Conservation (phyloP, 2,113 vertebrate genomes). For the Rhombomys opimus region DNA sequence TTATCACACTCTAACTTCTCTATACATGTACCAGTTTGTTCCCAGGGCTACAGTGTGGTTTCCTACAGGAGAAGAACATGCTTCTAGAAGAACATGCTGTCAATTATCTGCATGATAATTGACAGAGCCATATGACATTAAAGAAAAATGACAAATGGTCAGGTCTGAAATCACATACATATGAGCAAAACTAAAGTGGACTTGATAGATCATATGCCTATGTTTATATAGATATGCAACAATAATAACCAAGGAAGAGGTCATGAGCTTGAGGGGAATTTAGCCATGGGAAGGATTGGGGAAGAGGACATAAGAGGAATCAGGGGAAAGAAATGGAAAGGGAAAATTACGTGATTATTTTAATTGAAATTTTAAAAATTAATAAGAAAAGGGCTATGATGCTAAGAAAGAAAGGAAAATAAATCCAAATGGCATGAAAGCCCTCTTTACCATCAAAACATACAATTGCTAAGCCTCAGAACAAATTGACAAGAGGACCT, state of each 20-base stretch:
- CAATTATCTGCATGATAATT: not conserved
- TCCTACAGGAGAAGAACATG: not conserved
- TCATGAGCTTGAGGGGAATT: too few relatives aligned
- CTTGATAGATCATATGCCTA: not conserved
- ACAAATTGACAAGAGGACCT: not conserved
- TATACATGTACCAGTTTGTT: not conserved
- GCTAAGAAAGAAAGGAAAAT: constrained; percentile 5
- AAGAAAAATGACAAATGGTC: not conserved
- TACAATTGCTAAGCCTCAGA: not conserved
- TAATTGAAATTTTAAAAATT: not conserved
- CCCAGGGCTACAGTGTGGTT: not conserved
- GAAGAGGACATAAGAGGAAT: too few relatives aligned
- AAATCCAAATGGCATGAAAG: not conserved
- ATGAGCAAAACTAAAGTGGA: not conserved
- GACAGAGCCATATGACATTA: not conserved
- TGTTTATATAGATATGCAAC: not conserved
- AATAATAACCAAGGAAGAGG: not conserved
- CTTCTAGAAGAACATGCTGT: not conserved
- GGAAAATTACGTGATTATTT: not conserved
- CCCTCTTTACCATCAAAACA: not conserved
- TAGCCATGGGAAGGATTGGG: too few relatives aligned
- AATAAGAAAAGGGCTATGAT: not conserved
- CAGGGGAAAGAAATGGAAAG: not conserved
- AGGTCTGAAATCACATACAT: not conserved
- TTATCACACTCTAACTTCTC: not conserved